These are phyloP conservation scores for Eulemur albifrons DNA, from an alignment of 2,797 vertebrate species.

Conservation along the genomic window DNA sequence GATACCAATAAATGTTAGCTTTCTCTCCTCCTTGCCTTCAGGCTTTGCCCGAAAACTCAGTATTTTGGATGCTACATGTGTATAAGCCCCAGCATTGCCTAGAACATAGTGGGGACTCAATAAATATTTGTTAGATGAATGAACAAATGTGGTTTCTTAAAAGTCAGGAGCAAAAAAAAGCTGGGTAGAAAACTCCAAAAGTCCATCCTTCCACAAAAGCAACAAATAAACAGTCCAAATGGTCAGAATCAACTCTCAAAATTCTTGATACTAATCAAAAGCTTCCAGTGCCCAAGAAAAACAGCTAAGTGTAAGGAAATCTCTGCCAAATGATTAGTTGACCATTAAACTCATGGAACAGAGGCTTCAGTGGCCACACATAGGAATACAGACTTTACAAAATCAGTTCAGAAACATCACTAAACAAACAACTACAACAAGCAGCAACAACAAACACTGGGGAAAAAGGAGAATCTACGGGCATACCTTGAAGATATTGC, in stretches of 20 bases:
- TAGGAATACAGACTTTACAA: background rate
- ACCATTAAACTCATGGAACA: background rate
- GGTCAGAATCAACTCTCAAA: background rate
- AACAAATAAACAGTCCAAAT: background rate
- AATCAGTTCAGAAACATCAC: background rate
- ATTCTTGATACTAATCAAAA: background rate
- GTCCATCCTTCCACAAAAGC: background rate
- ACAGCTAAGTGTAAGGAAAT: background rate
- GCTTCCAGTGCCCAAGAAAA: background rate
- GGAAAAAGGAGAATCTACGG: background rate
- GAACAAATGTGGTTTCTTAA: background rate
- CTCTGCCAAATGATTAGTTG: no score
- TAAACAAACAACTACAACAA: background rate
- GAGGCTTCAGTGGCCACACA: background rate
- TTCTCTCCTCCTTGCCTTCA: background rate
- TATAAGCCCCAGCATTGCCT: background rate
- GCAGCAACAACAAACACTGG: background rate
- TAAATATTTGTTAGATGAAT: background rate
- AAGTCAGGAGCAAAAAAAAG: background rate
- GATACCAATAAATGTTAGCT: background rate
- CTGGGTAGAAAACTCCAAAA: background rate
- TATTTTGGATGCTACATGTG: background rate
- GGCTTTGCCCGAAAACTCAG: background rate
- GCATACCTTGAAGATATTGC: no score
- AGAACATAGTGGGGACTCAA: background rate